Conservation (phyloP, 2,113 vertebrate species). For the Bambusicola thoracicus region DNA sequence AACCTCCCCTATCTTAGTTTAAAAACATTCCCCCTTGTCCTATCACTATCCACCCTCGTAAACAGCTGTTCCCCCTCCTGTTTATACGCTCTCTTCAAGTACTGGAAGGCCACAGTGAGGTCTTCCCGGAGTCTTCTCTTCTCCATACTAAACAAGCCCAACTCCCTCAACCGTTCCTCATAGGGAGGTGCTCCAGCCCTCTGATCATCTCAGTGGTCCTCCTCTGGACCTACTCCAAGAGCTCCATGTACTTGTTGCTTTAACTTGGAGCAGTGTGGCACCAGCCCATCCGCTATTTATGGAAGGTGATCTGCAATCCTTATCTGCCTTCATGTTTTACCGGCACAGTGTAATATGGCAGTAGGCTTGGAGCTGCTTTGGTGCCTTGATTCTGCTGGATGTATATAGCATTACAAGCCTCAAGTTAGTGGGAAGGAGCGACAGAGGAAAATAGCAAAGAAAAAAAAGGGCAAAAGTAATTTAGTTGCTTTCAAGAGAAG, state of each 20-base stretch:
- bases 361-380: neutral
- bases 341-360: neutral
- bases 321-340: neutral
- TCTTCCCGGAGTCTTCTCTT: too few relatives aligned
- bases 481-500: neutral
- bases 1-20: too few relatives aligned
- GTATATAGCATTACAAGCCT: neutral
- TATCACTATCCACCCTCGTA: too few relatives aligned
- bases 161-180: too few relatives aligned
- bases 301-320: neutral
- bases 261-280: neutral
- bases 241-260: neutral
- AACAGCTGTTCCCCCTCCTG: too few relatives aligned
- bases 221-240: too few relatives aligned
- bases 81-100: too few relatives aligned
- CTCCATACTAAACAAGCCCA: too few relatives aligned
- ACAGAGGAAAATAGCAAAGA: fast-evolving
- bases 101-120: too few relatives aligned
- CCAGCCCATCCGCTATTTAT: neutral
- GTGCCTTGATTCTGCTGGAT: neutral
- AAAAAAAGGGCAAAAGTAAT: neutral
- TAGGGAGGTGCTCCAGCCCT: too few relatives aligned
- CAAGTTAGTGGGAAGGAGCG: neutral
- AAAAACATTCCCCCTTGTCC: too few relatives aligned
- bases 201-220: too few relatives aligned